Conservation (phyloP, 2,888 invertebrate genomes). For the Escarpia spicata region DNA sequence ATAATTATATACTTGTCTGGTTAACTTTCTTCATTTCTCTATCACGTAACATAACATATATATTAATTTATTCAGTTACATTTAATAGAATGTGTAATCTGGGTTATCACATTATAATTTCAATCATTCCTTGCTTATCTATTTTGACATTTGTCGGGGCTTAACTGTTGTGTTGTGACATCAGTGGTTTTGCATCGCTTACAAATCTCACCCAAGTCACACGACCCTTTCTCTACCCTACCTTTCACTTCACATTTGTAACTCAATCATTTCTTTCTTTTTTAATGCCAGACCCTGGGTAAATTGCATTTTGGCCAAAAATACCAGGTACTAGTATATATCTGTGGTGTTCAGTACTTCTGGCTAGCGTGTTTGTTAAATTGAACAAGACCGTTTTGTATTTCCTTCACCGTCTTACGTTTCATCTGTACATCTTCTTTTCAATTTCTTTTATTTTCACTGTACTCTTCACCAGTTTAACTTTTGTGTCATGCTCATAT, state of each 20-base stretch:
- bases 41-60: not conserved
- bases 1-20: not conserved
- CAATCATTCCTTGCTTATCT: not conserved
- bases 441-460: not conserved
- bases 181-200: not conserved
- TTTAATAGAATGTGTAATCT: not conserved
- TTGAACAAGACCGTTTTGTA: not conserved
- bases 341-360: not conserved
- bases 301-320: conserved; percentile 61
- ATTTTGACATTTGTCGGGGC: not conserved
- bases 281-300: conserved; percentile 56
- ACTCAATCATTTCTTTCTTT: not conserved
- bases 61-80: not conserved
- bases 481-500: not conserved
- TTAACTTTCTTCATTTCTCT: not conserved
- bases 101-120: not conserved
- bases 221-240: not conserved
- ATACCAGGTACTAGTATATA: conserved; percentile 54
- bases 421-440: not conserved
- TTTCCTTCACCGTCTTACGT: not conserved
- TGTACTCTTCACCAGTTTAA: not conserved
- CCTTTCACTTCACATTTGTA: not conserved
- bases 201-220: not conserved
- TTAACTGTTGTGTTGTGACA: not conserved
- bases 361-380: conserved; percentile 10